Percentiles rank a stretch among this genome's conserved stretches.
These are phyloP conservation scores for Tiliqua scincoides DNA, from an alignment of 2,113 vertebrate species.

Conservation along the genomic window DNA sequence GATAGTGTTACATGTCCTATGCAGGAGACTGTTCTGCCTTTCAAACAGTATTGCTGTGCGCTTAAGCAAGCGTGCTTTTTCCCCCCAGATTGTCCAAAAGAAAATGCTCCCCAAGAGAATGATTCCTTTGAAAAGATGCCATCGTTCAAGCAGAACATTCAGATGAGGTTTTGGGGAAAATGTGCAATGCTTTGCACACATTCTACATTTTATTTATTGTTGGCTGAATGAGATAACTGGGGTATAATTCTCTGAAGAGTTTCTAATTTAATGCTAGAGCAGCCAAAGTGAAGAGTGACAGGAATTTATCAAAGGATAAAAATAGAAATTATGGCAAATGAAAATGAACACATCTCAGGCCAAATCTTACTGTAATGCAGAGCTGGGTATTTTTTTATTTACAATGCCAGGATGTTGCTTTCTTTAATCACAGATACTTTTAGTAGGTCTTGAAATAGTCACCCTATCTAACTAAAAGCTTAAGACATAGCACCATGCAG, in stretches of 20 bases:
- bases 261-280: constrained; percentile 57
- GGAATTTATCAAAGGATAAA: constrained; percentile 49
- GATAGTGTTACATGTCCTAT: neutral
- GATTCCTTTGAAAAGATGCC: constrained; percentile 9
- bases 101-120: constrained; percentile 3
- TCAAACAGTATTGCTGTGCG: neutral
- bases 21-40: neutral
- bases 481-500: neutral
- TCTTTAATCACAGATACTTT: constrained; percentile 3
- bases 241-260: constrained; percentile 45
- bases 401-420: neutral
- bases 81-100: neutral
- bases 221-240: constrained; percentile 54
- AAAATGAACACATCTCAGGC: neutral
- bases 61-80: neutral
- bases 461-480: neutral
- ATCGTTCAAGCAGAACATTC: constrained; percentile 6
- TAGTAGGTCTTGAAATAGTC: neutral
- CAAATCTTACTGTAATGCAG: neutral
- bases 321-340: constrained; percentile 46
- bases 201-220: constrained; percentile 45
- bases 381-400: constrained; percentile 16
- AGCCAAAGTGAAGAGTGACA: constrained; percentile 31
- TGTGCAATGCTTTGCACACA: neutral
- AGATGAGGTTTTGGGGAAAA: constrained; percentile 22